Evolutionary conservation across 2,113 vertebrate species (phyloP).

Genomic region (Eurypyga helias): DNA sequence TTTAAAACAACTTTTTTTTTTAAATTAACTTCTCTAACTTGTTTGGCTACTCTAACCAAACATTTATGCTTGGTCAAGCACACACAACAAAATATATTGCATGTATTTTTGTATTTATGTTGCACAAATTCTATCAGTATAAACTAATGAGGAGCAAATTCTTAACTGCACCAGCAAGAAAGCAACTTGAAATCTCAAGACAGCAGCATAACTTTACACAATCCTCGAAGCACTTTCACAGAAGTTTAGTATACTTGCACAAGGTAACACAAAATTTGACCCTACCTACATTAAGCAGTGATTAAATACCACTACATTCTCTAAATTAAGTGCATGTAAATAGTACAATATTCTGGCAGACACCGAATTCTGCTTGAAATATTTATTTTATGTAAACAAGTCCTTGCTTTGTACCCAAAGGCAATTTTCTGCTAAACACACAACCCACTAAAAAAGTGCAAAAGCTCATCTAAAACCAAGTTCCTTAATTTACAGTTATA

Average conservation of each 20-base stretch:
- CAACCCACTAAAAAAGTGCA: background rate
- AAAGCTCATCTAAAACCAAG: background rate
- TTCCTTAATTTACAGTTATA: background rate
- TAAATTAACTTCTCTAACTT: background rate
- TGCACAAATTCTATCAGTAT: background rate
- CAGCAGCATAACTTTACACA: background rate
- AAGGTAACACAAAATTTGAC: background rate
- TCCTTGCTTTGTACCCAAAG: background rate
- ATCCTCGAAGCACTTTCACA: background rate
- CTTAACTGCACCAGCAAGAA: background rate
- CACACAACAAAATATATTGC: background rate
- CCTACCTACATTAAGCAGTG: background rate
- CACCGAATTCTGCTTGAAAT: background rate
- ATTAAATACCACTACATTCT: background rate
- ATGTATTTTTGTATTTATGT: background rate
- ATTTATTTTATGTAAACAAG: background rate
- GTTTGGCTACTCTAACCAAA: conserved; percentile 16
- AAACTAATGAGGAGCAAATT: background rate
- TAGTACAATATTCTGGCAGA: background rate
- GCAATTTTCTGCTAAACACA: background rate
- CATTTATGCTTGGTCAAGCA: conserved; percentile 15
- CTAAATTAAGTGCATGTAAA: background rate
- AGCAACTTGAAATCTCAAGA: background rate
- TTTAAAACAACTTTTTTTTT: background rate
- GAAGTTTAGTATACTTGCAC: background rate